A percentile compares a stretch with the other conserved stretches of the same genome.
Evolutionary conservation across 2,797 vertebrate genomes (phyloP).

Genomic region (Meriones psammophilus): DNA sequence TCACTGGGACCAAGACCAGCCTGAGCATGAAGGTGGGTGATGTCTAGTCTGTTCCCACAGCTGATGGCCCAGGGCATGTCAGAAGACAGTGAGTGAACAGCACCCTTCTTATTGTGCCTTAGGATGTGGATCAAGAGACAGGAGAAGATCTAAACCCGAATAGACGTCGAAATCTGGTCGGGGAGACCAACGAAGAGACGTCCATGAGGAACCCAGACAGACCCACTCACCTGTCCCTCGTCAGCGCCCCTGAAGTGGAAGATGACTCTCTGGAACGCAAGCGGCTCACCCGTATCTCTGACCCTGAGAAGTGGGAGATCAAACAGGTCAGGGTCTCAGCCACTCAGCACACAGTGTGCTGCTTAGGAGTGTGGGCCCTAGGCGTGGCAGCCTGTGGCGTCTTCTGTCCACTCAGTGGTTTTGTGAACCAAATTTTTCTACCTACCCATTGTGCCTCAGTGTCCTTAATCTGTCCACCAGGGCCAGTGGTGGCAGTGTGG

Average conservation of each 20-base stretch:
- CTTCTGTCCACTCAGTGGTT: background rate
- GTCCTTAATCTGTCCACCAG: background rate
- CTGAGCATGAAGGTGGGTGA: slow-evolving; percentile 97
- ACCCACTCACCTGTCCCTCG: slow-evolving; percentile 95
- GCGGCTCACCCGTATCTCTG: slow-evolving; percentile 97
- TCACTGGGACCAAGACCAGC: slow-evolving; percentile 99
- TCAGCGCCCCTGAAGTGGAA: slow-evolving; percentile 95
- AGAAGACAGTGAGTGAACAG: background rate
- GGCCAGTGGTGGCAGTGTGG: background rate
- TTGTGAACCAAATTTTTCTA: background rate
- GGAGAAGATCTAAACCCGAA: slow-evolving; percentile 99
- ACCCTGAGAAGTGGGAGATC: slow-evolving; percentile 99
- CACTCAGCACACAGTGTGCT: background rate
- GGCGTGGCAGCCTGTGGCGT: background rate
- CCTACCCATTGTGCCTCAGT: background rate
- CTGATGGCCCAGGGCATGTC: background rate
- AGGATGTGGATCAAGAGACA: slow-evolving; percentile 99
- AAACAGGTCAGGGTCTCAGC: slow-evolving; percentile 92
- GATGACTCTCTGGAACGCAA: slow-evolving; percentile 97
- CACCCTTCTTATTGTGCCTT: background rate
- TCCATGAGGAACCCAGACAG: slow-evolving; percentile 97
- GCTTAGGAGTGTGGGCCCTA: background rate
- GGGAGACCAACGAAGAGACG: slow-evolving; percentile 93
- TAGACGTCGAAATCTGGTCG: slow-evolving; percentile 93
- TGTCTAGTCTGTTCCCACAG: background rate